Percentiles rank a stretch among this genome's conserved stretches.
Evolutionary conservation across 2,888 invertebrate species (phyloP).

Genomic region (Melieria omissa): DNA sequence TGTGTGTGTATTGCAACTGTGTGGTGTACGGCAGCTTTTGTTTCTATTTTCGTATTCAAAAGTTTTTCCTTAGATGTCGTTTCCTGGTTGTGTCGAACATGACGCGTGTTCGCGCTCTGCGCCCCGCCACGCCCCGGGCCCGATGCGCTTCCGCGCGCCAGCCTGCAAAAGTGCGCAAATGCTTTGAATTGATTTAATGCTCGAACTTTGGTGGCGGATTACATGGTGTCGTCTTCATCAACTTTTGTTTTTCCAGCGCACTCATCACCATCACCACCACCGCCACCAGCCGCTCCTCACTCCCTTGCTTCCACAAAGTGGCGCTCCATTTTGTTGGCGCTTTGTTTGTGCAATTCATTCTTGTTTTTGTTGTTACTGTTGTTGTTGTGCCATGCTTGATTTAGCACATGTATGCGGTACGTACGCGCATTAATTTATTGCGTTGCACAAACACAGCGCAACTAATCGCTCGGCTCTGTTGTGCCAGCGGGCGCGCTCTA

Average conservation of each 20-base stretch:
- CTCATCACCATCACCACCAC: too few species aligned
- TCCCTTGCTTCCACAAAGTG: too few species aligned
- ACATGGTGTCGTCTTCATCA: constrained; percentile 18
- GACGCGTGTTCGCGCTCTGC: neutral
- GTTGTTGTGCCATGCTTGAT: constrained; percentile 34
- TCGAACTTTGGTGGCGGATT: constrained; percentile 33
- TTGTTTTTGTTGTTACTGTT: constrained; percentile 11
- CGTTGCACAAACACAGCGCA: constrained; percentile 19
- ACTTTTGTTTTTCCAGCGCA: constrained; percentile 14
- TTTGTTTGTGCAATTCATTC: too few species aligned
- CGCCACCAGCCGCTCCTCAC: too few species aligned
- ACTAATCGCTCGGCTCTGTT: too few species aligned
- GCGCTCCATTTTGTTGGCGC: too few species aligned
- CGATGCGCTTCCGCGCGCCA: neutral
- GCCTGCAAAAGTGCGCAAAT: constrained; percentile 3
- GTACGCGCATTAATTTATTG: constrained; percentile 40
- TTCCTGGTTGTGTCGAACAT: constrained; percentile 12
- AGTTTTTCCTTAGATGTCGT: constrained; percentile 12
- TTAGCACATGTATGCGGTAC: constrained; percentile 22
- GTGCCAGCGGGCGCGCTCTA: too few species aligned
- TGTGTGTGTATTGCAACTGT: neutral
- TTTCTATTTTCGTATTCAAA: constrained; percentile 20
- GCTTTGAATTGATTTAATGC: constrained; percentile 36
- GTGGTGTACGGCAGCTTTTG: neutral
- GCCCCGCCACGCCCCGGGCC: neutral